Base-by-base conservation (phyloP, 2,888 invertebrate species). In the Apamea anceps region DNA sequence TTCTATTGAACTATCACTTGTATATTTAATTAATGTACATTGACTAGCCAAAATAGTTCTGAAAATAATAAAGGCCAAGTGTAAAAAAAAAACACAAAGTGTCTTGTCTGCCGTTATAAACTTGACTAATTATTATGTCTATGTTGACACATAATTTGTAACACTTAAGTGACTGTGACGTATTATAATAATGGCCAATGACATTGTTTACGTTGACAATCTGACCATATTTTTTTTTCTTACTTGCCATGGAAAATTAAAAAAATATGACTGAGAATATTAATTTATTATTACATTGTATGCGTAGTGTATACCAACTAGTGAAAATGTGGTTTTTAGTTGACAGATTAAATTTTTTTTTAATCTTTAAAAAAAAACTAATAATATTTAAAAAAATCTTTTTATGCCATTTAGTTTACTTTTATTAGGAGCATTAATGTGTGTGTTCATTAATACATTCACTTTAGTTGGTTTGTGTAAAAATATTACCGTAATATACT, bases 131-230 rank as follows among this genome's bases (percentile, higher is more conserved):
- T 18, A 25, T 80, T 10, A 18, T 42, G 18, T 13, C 3, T 60
- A 0, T 18, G 37, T 66, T 51, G 74, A n/a, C 42, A 45, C 3
- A 67, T 73, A 81, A 81, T 67, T 81, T 54, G 57, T 80, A n/a
- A 62, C 45, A 62, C 15, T 57, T 28, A 45, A 54, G 42, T 2
- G 45, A 32, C 45, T 54, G n/a, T 25, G 13, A 45, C 37, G n/a
- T 37, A 54, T 72, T 74, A 54, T 62, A 74, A 82, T 82, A 68
- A 82, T 62, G 42, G 13, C 12, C 67, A 67, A 45, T 82, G 54
- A 28, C 54, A 75, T 68, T 82, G 76, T 68, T 37, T 18, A 37
- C 25, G 63, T n/a, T 62, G 45, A 54, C 60, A 62, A 62, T 37
- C 25, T 75, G 4, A 0, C 28, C 28, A 15, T 62, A 28, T 28